phyloP scores from a whole-genome alignment of 1,140 invertebrate genomes.

The Magallana ariakensis region DNA sequence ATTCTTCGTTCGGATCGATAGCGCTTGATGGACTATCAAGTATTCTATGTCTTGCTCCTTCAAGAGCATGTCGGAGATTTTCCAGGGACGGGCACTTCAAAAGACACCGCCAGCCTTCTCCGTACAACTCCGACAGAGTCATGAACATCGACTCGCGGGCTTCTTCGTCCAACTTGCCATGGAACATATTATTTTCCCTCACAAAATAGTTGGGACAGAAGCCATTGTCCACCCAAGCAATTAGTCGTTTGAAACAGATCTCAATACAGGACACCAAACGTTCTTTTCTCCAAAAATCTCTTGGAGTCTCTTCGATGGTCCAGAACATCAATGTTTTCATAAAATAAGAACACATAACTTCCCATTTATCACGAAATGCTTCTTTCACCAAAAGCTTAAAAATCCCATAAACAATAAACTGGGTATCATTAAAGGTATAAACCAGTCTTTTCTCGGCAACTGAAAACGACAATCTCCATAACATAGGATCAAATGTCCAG shows the following conservation, averaged over 20 bases:
- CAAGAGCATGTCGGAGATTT: neutral
- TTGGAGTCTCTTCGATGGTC: constrained; percentile 36
- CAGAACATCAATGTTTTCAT: constrained; percentile 48
- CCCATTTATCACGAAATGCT: neutral
- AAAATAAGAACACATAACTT: constrained; percentile 51
- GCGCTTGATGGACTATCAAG: neutral
- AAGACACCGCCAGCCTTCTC: constrained; percentile 11
- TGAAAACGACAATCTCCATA: constrained; percentile 45
- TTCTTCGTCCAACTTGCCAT: constrained; percentile 16
- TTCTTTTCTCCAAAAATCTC: constrained; percentile 26
- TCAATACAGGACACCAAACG: constrained; percentile 4
- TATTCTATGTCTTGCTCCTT: neutral
- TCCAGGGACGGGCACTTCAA: neutral
- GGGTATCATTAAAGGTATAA: constrained; percentile 37
- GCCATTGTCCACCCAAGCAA: constrained; percentile 27
- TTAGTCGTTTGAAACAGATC: constrained; percentile 30
- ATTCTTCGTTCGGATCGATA: neutral
- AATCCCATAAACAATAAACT: constrained; percentile 35
- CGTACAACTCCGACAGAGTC: neutral
- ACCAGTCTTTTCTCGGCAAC: constrained; percentile 40
- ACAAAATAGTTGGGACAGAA: constrained; percentile 50
- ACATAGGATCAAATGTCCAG: neutral
- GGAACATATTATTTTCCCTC: constrained; percentile 43
- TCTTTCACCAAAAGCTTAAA: constrained; percentile 18
- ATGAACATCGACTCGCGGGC: neutral